Evolutionary conservation across 2,888 invertebrate genomes (phyloP).

Genomic region (Bombylius major): DNA sequence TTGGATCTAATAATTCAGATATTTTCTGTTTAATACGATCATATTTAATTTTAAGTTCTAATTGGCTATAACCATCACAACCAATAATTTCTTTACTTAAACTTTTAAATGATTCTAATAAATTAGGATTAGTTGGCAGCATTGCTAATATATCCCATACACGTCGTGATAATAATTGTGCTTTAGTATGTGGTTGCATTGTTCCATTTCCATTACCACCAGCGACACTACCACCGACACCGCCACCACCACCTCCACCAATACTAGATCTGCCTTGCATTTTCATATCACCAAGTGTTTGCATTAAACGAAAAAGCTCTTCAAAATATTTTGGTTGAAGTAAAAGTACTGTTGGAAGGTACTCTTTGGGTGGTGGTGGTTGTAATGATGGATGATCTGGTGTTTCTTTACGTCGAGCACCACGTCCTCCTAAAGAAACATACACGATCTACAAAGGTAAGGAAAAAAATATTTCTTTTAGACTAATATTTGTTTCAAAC

Average conservation of each 20-base stretch:
- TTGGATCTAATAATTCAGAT: slow-evolving; percentile 68
- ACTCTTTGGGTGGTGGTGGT: slow-evolving; percentile 74
- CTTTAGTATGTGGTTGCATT: slow-evolving; percentile 66
- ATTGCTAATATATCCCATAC: slow-evolving; percentile 93
- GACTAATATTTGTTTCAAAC: neutral
- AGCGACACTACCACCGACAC: slow-evolving; percentile 27
- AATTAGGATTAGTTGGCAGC: slow-evolving; percentile 77
- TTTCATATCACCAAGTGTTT: slow-evolving; percentile 77
- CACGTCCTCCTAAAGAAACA: slow-evolving; percentile 70
- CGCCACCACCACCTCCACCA: slow-evolving; percentile 36
- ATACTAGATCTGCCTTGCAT: slow-evolving; percentile 49
- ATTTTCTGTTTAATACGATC: slow-evolving; percentile 37
- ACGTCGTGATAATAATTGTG: slow-evolving; percentile 75
- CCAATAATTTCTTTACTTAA: slow-evolving; percentile 38
- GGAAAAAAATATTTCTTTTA: neutral
- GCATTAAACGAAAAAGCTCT: slow-evolving; percentile 80
- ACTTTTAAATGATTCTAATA: slow-evolving; percentile 65
- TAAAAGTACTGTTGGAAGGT: slow-evolving; percentile 71
- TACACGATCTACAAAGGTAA: slow-evolving; percentile 56
- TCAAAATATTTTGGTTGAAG: slow-evolving; percentile 81
- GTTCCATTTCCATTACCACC: slow-evolving; percentile 27
- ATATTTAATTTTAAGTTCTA: slow-evolving; percentile 25
- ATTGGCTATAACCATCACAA: slow-evolving; percentile 29
- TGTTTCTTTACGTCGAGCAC: slow-evolving; percentile 40
- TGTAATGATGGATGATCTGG: slow-evolving; percentile 72